Evolutionary conservation across 2,888 invertebrate genomes (phyloP).

Genomic region (Eustalomyia histrio): DNA sequence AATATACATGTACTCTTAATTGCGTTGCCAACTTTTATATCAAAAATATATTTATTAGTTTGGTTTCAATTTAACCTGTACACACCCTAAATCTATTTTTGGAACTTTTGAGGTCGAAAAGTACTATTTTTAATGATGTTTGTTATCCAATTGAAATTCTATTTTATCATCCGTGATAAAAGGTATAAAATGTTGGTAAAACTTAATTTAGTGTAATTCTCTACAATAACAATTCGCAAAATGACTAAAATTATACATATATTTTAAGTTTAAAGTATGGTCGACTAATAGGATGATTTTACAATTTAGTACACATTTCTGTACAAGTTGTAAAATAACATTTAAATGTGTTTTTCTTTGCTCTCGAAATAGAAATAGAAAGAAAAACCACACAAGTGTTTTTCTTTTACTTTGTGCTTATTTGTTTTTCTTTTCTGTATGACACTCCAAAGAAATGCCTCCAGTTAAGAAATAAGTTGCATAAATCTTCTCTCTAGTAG

Average conservation of each 20-base stretch:
- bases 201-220: no score
- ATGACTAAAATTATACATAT: not conserved
- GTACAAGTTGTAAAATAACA: not conserved
- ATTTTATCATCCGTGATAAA: no score
- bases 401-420: constrained; percentile 45
- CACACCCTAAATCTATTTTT: no score
- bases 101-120: no score
- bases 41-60: no score
- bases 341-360: not conserved
- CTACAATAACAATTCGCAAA: no score
- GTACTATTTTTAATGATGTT: no score
- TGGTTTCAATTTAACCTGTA: no score
- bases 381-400: constrained; percentile 55
- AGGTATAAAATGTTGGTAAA: no score
- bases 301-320: not conserved
- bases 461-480: constrained; percentile 56
- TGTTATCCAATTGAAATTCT: no score
- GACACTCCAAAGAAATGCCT: constrained; percentile 51
- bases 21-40: no score
- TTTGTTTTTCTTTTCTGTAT: constrained; percentile 24
- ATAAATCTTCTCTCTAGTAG: constrained; percentile 23
- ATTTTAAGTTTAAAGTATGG: not conserved
- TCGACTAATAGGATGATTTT: not conserved
- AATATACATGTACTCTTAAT: no score
- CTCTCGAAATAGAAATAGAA: constrained; percentile 42